These are phyloP conservation scores for Oxyscelio sp. DNA, from an alignment of 2,888 invertebrate species.

Conservation along the genomic window DNA sequence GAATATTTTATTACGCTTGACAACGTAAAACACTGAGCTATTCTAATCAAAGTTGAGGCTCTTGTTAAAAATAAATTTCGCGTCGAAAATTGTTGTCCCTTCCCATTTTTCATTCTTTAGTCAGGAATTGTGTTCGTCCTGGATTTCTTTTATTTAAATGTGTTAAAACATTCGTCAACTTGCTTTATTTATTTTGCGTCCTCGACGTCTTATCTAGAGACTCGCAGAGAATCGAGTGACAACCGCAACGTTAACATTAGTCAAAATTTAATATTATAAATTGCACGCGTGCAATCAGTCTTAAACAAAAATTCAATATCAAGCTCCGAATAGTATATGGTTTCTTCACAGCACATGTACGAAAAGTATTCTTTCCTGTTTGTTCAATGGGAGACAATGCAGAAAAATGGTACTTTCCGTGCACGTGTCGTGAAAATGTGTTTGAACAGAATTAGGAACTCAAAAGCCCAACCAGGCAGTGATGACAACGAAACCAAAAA, in stretches of 20 bases:
- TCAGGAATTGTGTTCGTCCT: too few species aligned
- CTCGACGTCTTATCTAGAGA: constrained; percentile 24
- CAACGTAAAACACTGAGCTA: constrained; percentile 60
- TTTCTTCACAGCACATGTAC: too few species aligned
- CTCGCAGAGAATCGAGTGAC: background rate
- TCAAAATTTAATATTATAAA: too few species aligned
- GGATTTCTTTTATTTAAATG: too few species aligned
- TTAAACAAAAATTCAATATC: constrained; percentile 56
- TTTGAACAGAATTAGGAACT: constrained; percentile 58
- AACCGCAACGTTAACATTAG: constrained; percentile 16
- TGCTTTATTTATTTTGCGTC: too few species aligned
- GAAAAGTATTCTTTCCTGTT: too few species aligned
- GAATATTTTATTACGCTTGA: constrained; percentile 27
- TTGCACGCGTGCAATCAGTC: constrained; percentile 65
- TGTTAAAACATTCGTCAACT: too few species aligned
- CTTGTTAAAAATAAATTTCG: constrained; percentile 41
- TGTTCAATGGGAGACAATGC: too few species aligned
- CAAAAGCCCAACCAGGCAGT: constrained; percentile 13
- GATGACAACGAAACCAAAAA: background rate
- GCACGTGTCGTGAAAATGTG: too few species aligned
- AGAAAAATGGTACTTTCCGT: too few species aligned
- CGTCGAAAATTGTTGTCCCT: background rate
- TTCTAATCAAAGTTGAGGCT: constrained; percentile 33
- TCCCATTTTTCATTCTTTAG: background rate
- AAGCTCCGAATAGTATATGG: too few species aligned